phyloP scores from a whole-genome alignment of 2,113 vertebrate genomes.

The Leptodactylus fuscus region DNA sequence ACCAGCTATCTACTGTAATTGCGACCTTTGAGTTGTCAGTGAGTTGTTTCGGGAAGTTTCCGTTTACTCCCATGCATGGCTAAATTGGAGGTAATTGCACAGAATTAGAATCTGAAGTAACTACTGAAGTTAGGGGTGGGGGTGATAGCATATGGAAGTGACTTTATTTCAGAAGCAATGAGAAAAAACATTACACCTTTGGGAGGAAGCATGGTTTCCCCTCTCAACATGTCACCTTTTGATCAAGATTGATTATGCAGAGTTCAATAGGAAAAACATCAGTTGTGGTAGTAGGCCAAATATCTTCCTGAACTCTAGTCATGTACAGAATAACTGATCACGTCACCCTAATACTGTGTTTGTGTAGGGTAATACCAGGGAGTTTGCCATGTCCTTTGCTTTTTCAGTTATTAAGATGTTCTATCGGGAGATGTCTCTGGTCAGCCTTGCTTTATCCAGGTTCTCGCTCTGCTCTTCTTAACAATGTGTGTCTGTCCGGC shows the following conservation, averaged over 20 bases:
- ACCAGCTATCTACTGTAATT: too few species aligned
- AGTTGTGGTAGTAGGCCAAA: background rate
- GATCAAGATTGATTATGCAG: slow-evolving; percentile 49
- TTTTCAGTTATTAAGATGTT: background rate
- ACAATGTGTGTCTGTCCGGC: slow-evolving; percentile 45
- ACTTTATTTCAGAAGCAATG: slow-evolving; percentile 3
- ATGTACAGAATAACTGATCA: background rate
- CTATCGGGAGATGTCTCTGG: slow-evolving; percentile 11
- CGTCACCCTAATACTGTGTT: background rate
- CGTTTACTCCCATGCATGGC: background rate
- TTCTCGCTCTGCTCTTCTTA: slow-evolving; percentile 1
- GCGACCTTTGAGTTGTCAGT: too few species aligned
- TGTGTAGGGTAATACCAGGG: background rate
- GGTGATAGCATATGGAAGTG: slow-evolving; percentile 23
- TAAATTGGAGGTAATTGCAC: background rate
- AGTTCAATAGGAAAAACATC: slow-evolving; percentile 31
- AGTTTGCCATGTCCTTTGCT: background rate
- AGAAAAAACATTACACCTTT: slow-evolving; percentile 21
- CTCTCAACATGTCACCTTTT: slow-evolving; percentile 35
- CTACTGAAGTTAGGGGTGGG: slow-evolving; percentile 1
- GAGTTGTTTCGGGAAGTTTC: too few species aligned
- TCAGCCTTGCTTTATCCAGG: slow-evolving; percentile 17
- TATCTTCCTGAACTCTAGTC: background rate
- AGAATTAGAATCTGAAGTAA: background rate
- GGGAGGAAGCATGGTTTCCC: slow-evolving; percentile 37